Evolutionary conservation across 2,113 vertebrate genomes (phyloP).

Genomic region (Python bivittatus): DNA sequence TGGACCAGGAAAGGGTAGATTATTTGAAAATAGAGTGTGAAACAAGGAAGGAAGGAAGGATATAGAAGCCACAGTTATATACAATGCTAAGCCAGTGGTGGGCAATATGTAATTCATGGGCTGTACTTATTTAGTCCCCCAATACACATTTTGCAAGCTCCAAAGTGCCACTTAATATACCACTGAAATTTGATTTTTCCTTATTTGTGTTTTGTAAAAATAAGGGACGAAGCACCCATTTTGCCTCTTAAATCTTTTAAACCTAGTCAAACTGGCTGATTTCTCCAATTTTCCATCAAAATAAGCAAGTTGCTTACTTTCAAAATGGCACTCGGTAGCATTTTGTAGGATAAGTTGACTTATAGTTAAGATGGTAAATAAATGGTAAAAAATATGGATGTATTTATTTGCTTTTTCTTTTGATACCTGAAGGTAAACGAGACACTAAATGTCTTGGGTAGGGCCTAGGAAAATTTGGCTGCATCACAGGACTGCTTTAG

Average conservation of each 20-base stretch:
- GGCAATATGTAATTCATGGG: not conserved
- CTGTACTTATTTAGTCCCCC: not conserved
- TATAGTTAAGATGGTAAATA: not conserved
- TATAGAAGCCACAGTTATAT: not conserved
- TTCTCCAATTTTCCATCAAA: not conserved
- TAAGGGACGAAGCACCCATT: not conserved
- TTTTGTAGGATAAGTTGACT: not conserved
- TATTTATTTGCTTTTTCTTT: not conserved
- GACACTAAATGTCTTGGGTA: not conserved
- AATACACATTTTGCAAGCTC: not conserved
- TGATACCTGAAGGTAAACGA: not conserved
- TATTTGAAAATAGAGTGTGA: not conserved
- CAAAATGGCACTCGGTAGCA: not conserved
- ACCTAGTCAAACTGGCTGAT: not conserved
- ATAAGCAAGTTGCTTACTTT: not conserved
- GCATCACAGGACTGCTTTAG: not conserved
- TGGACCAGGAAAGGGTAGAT: not conserved
- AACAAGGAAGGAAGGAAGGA: not conserved
- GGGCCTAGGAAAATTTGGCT: not conserved
- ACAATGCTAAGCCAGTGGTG: not conserved
- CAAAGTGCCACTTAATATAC: not conserved
- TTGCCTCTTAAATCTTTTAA: not conserved
- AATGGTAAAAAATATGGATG: not conserved
- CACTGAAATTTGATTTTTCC: not conserved
- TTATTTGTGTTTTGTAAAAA: not conserved